These are phyloP conservation scores for Cabera pusaria DNA, from an alignment of 2,888 invertebrate species.

Conservation along the genomic window DNA sequence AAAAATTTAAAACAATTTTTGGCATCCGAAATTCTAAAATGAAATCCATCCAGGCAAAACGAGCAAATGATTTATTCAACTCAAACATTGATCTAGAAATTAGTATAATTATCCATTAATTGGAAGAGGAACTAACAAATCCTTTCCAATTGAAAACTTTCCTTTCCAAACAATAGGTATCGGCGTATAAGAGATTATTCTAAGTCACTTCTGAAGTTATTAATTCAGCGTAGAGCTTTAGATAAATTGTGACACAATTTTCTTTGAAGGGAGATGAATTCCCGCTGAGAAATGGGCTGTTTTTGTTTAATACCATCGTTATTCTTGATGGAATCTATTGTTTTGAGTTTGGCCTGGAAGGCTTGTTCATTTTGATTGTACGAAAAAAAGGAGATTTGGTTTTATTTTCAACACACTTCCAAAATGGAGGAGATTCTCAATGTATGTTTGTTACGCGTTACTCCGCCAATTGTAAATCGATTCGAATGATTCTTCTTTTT, in stretches of 20 bases:
- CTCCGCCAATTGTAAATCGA: no score
- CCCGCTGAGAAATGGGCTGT: constrained; percentile 61
- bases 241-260: constrained; percentile 56
- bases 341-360: constrained; percentile 64
- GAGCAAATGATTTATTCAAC: no score
- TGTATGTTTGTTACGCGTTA: no score
- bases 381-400: constrained; percentile 56
- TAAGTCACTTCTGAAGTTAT: constrained; percentile 53
- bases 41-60: no score
- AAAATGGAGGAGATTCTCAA: no score
- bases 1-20: no score
- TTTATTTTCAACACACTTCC: no score
- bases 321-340: constrained; percentile 76
- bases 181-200: constrained; percentile 46
- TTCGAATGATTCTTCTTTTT: no score
- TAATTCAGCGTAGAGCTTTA: constrained; percentile 53
- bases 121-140: constrained; percentile 15
- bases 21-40: no score
- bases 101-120: no score
- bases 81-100: no score
- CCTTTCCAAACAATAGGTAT: constrained; percentile 41
- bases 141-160: constrained; percentile 35
- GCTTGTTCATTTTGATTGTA: constrained; percentile 68
- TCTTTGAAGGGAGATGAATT: constrained; percentile 43
- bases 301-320: constrained; percentile 76